These are phyloP conservation scores for Brotula barbata DNA, from an alignment of 2,797 vertebrate species.

Conservation along the genomic window DNA sequence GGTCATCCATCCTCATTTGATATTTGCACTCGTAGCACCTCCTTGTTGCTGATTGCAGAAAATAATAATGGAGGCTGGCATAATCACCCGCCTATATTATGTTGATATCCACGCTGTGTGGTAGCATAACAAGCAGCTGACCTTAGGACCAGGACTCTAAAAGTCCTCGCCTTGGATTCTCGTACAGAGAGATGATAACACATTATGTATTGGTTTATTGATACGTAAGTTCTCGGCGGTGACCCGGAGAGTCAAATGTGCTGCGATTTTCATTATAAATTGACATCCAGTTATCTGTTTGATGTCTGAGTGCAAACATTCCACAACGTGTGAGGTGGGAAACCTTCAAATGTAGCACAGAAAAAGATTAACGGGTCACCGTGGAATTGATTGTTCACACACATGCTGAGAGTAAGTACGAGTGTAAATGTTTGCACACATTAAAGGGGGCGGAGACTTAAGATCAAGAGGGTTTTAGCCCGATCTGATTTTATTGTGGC, in stretches of 20 bases:
- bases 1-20: no score
- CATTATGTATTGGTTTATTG: slow-evolving; percentile 1
- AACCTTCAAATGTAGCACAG: slow-evolving; percentile 28
- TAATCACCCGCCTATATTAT: background rate
- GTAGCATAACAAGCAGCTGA: slow-evolving; percentile 6
- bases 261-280: slow-evolving; percentile 52
- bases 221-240: slow-evolving; percentile 31
- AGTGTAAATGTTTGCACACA: no score
- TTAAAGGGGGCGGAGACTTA: no score
- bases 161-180: background rate
- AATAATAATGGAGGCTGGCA: no score
- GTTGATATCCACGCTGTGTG: slow-evolving; percentile 3
- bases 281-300: slow-evolving; percentile 35
- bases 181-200: background rate
- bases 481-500: no score
- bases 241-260: slow-evolving; percentile 36
- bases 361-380: slow-evolving; percentile 34
- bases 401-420: no score
- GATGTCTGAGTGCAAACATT: slow-evolving; percentile 36
- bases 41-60: no score
- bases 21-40: no score
- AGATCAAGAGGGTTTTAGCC: no score
- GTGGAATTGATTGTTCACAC: slow-evolving; percentile 64
- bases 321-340: slow-evolving; percentile 19
- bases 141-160: slow-evolving; percentile 7